These are phyloP conservation scores for Musca vetustissima DNA, from an alignment of 1,140 invertebrate genomes.

Conservation along the genomic window DNA sequence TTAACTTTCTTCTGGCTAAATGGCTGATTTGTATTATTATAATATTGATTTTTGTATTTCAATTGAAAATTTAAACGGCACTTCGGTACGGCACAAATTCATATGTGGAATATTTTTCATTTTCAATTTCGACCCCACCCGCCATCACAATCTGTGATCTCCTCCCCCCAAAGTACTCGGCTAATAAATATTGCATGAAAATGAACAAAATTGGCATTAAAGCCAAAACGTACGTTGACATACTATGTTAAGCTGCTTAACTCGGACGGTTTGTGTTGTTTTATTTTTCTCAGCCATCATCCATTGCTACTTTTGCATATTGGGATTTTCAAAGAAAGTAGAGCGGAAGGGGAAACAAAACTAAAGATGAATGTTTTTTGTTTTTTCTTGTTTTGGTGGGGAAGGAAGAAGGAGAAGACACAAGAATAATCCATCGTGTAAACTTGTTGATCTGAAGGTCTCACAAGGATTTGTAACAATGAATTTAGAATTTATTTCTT, in stretches of 20 bases:
- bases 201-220: background rate
- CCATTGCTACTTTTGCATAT: background rate
- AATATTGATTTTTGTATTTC: no score
- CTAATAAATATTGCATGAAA: background rate
- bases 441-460: slow-evolving; percentile 9
- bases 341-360: background rate
- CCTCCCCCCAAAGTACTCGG: no score
- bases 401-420: background rate
- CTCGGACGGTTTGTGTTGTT: background rate
- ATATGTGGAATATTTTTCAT: no score
- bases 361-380: background rate
- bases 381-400: no score
- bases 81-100: no score
- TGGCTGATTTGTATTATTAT: no score
- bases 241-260: slow-evolving; percentile 14
- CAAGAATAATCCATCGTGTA: slow-evolving; percentile 3
- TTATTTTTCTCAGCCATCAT: background rate
- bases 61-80: no score
- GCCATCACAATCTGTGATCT: background rate
- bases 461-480: background rate
- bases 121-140: background rate
- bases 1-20: no score
- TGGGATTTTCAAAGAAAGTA: background rate
- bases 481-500: no score
- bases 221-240: background rate